phyloP scores from a whole-genome alignment of 2,888 invertebrate species.

The Sarcophaga carnaria region DNA sequence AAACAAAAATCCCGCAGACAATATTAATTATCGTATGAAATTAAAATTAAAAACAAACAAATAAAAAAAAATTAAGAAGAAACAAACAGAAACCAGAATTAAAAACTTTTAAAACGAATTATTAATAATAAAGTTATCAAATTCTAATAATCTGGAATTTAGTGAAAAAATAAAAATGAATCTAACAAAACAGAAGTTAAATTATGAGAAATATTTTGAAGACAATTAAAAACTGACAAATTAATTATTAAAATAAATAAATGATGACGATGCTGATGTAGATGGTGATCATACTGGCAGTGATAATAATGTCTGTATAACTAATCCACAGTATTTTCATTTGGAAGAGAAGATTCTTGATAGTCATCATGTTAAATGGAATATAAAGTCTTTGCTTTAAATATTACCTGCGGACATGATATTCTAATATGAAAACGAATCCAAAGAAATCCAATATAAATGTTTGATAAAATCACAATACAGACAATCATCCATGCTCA shows the following conservation, averaged over 20 bases:
- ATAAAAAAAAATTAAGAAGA: slow-evolving; percentile 7
- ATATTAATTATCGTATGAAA: slow-evolving; percentile 57
- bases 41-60: slow-evolving; percentile 13
- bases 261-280: slow-evolving; percentile 35
- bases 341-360: too few relatives aligned
- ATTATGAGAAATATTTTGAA: slow-evolving; percentile 59
- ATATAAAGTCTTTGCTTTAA: not conserved
- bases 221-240: slow-evolving; percentile 62
- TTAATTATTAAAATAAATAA: slow-evolving; percentile 53
- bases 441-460: not conserved
- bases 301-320: slow-evolving; percentile 6
- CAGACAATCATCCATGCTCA: not conserved
- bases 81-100: slow-evolving; percentile 33
- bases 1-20: slow-evolving; percentile 51
- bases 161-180: slow-evolving; percentile 9
- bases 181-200: slow-evolving; percentile 52
- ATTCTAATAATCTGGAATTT: slow-evolving; percentile 56
- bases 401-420: too few relatives aligned
- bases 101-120: slow-evolving; percentile 41
- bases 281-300: slow-evolving; percentile 25
- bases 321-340: too few relatives aligned
- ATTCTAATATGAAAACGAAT: not conserved
- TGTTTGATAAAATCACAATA: not conserved
- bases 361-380: too few relatives aligned
- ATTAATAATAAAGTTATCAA: slow-evolving; percentile 66